phyloP scores from a whole-genome alignment of 2,113 vertebrate genomes.

The Microtus montanus region DNA sequence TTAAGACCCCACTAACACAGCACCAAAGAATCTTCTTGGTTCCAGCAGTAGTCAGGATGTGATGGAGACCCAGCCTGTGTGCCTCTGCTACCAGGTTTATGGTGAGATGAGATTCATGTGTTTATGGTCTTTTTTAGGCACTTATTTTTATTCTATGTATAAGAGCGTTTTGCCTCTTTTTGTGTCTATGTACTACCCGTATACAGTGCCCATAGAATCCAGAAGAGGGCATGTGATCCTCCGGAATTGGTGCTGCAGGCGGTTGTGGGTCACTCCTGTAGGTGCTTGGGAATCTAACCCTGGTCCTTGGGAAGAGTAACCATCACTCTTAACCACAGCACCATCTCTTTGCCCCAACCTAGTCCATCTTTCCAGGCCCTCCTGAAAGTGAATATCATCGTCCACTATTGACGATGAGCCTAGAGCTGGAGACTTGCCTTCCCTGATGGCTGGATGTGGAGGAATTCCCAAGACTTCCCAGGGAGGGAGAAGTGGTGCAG shows the following conservation, averaged over 20 bases:
- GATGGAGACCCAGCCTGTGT: neutral
- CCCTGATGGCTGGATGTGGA: neutral
- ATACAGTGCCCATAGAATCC: neutral
- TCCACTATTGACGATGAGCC: neutral
- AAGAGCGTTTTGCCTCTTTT: neutral
- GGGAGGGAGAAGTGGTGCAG: too few relatives aligned
- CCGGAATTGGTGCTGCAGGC: neutral
- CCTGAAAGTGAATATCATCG: too few relatives aligned
- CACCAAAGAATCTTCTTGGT: neutral
- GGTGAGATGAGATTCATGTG: neutral
- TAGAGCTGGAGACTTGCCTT: neutral
- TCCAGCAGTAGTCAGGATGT: neutral
- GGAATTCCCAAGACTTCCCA: accelerated
- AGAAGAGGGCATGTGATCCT: neutral
- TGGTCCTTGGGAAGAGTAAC: neutral
- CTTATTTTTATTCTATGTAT: neutral
- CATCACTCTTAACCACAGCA: neutral
- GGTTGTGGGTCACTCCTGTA: too few relatives aligned
- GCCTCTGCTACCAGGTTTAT: neutral
- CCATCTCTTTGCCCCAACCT: neutral
- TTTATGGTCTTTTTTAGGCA: neutral
- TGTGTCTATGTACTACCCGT: neutral
- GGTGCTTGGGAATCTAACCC: neutral
- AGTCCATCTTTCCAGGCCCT: neutral
- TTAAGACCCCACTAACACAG: neutral